Evolutionary conservation across 1,140 invertebrate species (phyloP).

Genomic region (Caenorhabditis tropicalis): DNA sequence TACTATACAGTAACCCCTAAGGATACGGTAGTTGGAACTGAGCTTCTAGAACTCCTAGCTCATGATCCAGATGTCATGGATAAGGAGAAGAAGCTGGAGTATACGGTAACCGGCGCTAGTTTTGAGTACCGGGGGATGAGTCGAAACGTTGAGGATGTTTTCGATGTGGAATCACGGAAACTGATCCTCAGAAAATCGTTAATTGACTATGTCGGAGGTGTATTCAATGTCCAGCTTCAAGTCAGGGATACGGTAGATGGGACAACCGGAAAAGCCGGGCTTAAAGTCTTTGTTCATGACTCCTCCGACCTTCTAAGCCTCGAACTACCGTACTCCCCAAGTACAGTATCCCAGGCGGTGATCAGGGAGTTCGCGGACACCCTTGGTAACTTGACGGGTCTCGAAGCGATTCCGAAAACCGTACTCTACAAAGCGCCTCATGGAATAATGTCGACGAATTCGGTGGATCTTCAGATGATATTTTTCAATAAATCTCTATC

Average conservation of each 20-base stretch:
- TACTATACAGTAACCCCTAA: background rate
- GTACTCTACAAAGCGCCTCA: slow-evolving; percentile 3
- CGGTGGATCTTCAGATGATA: background rate
- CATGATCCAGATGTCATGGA: slow-evolving; percentile 5
- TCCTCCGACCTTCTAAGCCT: background rate
- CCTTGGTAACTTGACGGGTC: background rate
- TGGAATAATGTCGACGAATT: slow-evolving; percentile 16
- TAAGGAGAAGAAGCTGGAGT: background rate
- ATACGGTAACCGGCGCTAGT: background rate
- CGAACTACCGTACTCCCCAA: slow-evolving; percentile 37
- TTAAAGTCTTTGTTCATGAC: background rate
- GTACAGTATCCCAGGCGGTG: background rate
- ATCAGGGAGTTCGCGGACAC: background rate
- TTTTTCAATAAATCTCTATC: background rate
- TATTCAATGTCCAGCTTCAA: slow-evolving; percentile 24
- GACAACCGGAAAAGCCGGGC: background rate
- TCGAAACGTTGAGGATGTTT: background rate
- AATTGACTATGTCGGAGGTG: background rate
- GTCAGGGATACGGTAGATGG: slow-evolving; percentile 23
- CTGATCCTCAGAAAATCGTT: background rate
- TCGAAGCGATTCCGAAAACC: background rate
- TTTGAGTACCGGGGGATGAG: slow-evolving; percentile 11
- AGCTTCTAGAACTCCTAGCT: background rate
- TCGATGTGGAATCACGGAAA: background rate
- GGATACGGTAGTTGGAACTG: background rate